These are phyloP conservation scores for Philaethria dido DNA, from an alignment of 2,888 invertebrate species.

Conservation along the genomic window DNA sequence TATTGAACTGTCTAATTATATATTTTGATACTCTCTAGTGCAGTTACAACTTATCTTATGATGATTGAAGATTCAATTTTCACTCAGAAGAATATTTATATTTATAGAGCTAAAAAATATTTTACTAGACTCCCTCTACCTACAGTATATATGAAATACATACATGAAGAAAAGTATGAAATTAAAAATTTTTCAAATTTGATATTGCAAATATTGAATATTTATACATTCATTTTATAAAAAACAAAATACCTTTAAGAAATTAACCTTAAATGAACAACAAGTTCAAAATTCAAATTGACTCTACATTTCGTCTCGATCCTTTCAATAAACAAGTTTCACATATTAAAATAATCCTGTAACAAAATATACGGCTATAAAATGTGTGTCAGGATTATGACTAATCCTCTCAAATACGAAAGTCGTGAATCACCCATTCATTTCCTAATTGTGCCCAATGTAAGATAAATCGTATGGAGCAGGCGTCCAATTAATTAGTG, in stretches of 20 bases:
- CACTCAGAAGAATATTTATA: background rate
- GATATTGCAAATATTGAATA: too few species aligned
- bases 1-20: background rate
- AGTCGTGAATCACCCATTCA: conserved; percentile 41
- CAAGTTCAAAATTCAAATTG: background rate
- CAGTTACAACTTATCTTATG: background rate
- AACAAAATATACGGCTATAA: background rate
- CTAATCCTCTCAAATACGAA: conserved; percentile 39
- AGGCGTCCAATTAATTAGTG: conserved; percentile 35
- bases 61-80: background rate
- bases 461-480: conserved; percentile 32
- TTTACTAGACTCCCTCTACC: too few species aligned
- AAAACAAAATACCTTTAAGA: too few species aligned
- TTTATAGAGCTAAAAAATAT: too few species aligned
- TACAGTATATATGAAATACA: too few species aligned
- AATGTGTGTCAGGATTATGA: conserved; percentile 38
- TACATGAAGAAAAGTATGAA: too few species aligned
- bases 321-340: conserved; percentile 7
- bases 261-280: too few species aligned
- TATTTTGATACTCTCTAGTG: background rate
- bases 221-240: too few species aligned
- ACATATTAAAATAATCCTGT: conserved; percentile 4
- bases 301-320: conserved; percentile 3
- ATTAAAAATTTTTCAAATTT: too few species aligned
- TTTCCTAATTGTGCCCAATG: conserved; percentile 36